phyloP scores from a whole-genome alignment of 2,797 vertebrate species.

The Stomatorhinus walkeri region DNA sequence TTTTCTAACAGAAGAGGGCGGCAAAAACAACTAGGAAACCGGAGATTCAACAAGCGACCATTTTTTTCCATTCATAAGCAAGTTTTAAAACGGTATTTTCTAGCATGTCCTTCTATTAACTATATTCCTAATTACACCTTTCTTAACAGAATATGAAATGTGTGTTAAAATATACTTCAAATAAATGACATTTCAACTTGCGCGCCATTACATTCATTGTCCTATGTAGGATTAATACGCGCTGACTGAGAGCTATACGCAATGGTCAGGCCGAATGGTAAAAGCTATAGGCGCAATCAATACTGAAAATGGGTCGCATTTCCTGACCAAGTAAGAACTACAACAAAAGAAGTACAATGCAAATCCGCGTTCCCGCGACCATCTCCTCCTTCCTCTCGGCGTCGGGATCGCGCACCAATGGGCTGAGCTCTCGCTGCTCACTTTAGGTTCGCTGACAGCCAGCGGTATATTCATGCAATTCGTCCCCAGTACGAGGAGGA shows the following conservation, averaged over 20 bases:
- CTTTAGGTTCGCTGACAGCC: slow-evolving; percentile 25
- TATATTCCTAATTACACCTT: not conserved
- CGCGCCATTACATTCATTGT: not conserved
- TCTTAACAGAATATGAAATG: not conserved
- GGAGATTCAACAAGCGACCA: not conserved
- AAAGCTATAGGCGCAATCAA: not conserved
- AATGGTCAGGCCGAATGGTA: not conserved
- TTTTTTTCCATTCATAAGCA: not conserved
- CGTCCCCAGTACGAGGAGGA: not conserved
- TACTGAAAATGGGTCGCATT: not conserved
- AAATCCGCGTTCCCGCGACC: not conserved
- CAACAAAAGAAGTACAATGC: not conserved
- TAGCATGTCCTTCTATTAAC: not conserved
- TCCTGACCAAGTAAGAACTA: not conserved
- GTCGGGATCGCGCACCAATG: slow-evolving; percentile 24
- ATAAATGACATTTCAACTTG: not conserved
- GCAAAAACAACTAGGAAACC: not conserved
- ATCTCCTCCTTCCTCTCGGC: not conserved
- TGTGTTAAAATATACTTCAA: not conserved
- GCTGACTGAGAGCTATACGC: not conserved
- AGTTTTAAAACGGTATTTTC: not conserved
- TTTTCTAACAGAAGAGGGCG: slow-evolving; percentile 10
- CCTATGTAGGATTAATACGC: not conserved
- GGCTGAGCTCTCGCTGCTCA: slow-evolving; percentile 28
- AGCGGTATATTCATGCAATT: not conserved